A percentile compares a stretch with the other conserved stretches of the same genome.
Evolutionary conservation across 2,113 vertebrate genomes (phyloP).

Genomic region (Pholis gunnellus): DNA sequence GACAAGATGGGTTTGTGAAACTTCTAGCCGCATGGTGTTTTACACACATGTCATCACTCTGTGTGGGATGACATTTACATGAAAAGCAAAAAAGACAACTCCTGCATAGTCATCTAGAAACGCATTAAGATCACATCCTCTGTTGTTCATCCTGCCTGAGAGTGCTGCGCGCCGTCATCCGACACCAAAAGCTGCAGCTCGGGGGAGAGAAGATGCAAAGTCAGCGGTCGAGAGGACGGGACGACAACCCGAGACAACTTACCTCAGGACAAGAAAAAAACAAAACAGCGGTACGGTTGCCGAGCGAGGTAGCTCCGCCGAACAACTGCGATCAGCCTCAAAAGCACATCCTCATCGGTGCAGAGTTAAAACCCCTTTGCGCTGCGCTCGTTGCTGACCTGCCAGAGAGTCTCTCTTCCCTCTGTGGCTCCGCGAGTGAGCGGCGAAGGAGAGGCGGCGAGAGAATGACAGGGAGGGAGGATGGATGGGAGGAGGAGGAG

Average conservation of each 20-base stretch:
- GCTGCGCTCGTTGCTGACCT: slow-evolving; percentile 7
- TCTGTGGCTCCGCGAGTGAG: slow-evolving; percentile 60
- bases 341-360: slow-evolving; percentile 20
- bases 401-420: slow-evolving; percentile 35
- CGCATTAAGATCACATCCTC: neutral
- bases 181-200: slow-evolving; percentile 43
- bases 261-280: slow-evolving; percentile 42
- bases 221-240: slow-evolving; percentile 41
- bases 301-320: neutral
- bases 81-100: neutral
- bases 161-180: slow-evolving; percentile 26
- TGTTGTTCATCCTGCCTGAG: neutral
- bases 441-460: slow-evolving; percentile 37
- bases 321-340: slow-evolving; percentile 2
- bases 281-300: neutral
- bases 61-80: neutral
- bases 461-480: slow-evolving; percentile 51
- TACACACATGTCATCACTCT: slow-evolving; percentile 23
- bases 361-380: neutral
- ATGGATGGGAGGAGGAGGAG: slow-evolving; percentile 52
- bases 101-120: neutral
- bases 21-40: slow-evolving; percentile 13
- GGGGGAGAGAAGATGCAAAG: slow-evolving; percentile 41
- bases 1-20: slow-evolving; percentile 19
- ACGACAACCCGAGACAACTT: slow-evolving; percentile 40